A percentile compares a stretch with the other conserved stretches of the same genome.
Evolutionary conservation across 2,888 invertebrate species (phyloP).

Genomic region (Torymus texanus): DNA sequence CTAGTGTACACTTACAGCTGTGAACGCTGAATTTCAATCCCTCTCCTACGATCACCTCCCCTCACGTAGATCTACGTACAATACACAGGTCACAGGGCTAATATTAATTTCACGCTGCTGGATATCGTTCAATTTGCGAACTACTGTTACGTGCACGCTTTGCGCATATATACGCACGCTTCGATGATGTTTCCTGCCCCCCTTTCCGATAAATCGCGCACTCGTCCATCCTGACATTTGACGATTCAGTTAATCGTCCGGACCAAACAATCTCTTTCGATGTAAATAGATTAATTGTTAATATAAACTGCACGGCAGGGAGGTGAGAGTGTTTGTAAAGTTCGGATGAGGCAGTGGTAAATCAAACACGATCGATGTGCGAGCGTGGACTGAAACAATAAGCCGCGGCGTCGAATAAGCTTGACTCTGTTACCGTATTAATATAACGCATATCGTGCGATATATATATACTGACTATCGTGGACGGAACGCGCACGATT

Average conservation of each 20-base stretch:
- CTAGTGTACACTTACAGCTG: slow-evolving; percentile 4
- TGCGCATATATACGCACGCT: too few relatives aligned
- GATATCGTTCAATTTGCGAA: slow-evolving; percentile 16
- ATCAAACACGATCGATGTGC: neutral
- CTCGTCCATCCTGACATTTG: neutral
- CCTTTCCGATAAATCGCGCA: neutral
- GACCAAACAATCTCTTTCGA: slow-evolving; percentile 7
- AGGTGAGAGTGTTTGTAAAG: too few relatives aligned
- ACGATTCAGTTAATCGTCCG: slow-evolving; percentile 20
- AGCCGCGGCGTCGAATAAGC: too few relatives aligned
- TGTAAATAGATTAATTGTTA: slow-evolving; percentile 21
- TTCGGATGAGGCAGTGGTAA: neutral
- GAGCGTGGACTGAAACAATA: too few relatives aligned
- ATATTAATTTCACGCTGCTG: slow-evolving; percentile 40
- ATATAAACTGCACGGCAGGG: too few relatives aligned
- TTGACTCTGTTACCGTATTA: too few relatives aligned
- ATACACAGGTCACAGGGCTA: slow-evolving; percentile 9
- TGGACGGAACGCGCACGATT: too few relatives aligned
- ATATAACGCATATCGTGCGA: too few relatives aligned
- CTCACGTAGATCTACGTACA: neutral
- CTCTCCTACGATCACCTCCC: too few relatives aligned
- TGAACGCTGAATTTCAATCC: slow-evolving; percentile 16
- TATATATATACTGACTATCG: too few relatives aligned
- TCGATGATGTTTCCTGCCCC: too few relatives aligned
- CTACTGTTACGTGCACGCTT: slow-evolving; percentile 5